A percentile compares a stretch with the other conserved stretches of the same genome.
Conservation (phyloP, 1,140 invertebrate species). For the Hesperophylax magnus region DNA sequence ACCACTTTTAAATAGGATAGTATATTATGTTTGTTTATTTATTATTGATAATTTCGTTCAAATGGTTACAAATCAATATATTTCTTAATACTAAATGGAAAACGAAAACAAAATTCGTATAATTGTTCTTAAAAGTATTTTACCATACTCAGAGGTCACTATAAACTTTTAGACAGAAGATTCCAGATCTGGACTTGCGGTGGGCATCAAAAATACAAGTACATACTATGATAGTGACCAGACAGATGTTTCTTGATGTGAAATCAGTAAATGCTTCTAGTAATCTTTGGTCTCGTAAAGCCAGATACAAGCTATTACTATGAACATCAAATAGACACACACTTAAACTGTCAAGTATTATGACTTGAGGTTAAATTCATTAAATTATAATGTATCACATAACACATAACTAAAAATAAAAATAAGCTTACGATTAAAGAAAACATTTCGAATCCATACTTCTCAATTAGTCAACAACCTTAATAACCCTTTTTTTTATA, state of each 20-base stretch:
- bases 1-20: background rate
- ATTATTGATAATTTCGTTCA: background rate
- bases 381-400: constrained; percentile 15
- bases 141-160: too few species aligned
- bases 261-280: too few species aligned
- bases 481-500: constrained; percentile 27
- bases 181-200: too few species aligned
- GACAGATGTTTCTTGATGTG: too few species aligned
- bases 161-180: too few species aligned
- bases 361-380: background rate
- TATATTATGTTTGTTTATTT: background rate
- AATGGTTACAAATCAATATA: constrained; percentile 4
- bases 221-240: too few species aligned
- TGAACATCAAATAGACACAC: constrained; percentile 14
- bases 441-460: background rate
- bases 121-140: background rate
- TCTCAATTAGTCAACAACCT: constrained; percentile 17
- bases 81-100: background rate
- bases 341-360: background rate
- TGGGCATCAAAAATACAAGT: too few species aligned
- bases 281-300: constrained; percentile 19
- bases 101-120: background rate
- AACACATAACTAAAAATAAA: constrained; percentile 6
- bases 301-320: constrained; percentile 11
- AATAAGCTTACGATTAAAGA: background rate